These are phyloP conservation scores for Drosophila ambigua DNA, from an alignment of 1,140 invertebrate genomes.

Conservation along the genomic window DNA sequence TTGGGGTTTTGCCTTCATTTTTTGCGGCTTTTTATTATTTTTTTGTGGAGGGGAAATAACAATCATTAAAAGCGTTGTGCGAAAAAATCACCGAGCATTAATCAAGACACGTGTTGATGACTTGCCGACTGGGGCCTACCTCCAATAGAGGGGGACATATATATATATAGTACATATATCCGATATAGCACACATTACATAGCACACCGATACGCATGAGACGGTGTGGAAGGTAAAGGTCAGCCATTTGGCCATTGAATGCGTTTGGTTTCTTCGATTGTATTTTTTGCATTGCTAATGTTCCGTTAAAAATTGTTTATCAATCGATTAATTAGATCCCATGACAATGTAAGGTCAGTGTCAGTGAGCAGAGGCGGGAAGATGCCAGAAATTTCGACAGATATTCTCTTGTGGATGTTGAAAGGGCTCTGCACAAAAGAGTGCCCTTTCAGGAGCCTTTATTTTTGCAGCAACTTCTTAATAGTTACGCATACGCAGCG, in stretches of 20 bases:
- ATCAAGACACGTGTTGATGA: slow-evolving; percentile 59
- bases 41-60: slow-evolving; percentile 41
- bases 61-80: slow-evolving; percentile 38
- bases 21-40: slow-evolving; percentile 41
- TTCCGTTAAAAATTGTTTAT: slow-evolving; percentile 33
- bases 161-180: slow-evolving; percentile 1
- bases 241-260: slow-evolving; percentile 17
- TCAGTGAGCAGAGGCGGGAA: not conserved
- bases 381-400: not conserved
- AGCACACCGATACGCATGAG: not conserved
- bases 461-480: not conserved
- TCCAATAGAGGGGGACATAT: not conserved
- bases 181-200: slow-evolving; percentile 46
- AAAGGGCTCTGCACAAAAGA: not conserved
- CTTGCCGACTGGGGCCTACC: not conserved
- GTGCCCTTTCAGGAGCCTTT: not conserved
- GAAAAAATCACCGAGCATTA: slow-evolving; percentile 51
- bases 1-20: slow-evolving; percentile 55
- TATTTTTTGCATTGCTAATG: slow-evolving; percentile 11
- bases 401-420: not conserved
- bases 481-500: slow-evolving; percentile 55
- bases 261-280: not conserved
- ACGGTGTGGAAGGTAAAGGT: slow-evolving; percentile 50
- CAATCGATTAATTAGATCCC: slow-evolving; percentile 8
- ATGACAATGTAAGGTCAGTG: slow-evolving; percentile 40